Evolutionary conservation across 2,888 invertebrate genomes (phyloP), one percentile per base, ranked within the genome.

Genomic region (Drosophila birchii): DNA sequence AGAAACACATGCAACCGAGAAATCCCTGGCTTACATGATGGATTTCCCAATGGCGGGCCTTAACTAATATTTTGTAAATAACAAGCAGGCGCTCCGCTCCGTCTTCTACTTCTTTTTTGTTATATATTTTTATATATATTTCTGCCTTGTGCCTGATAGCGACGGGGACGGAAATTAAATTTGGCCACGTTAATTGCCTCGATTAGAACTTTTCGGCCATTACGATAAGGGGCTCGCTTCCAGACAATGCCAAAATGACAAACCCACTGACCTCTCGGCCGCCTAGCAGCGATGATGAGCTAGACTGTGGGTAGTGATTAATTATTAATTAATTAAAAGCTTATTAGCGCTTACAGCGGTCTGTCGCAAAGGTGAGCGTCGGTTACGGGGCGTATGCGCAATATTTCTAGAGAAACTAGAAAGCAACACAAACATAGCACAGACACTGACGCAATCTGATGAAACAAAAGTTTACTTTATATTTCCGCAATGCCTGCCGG

Each of bases 271-370:
- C 66, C 72, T 72, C 43, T 71, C 45, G 18, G 44, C 34, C 44
- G 18, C 47, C 23, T 34, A 20, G 29, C 38, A 54, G 16, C 41
- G 34, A n/a, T 64, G 73, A 72, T 64, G 64, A 58, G 53, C 57
- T 57, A 41, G 49, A 18, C 57, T 39, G 32, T 70, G 57, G 29
- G 43, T 54, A 54, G 75, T 83, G 86, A 84, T 81, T 86, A 86
- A 86, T 88, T 86, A 78, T 79, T 81, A 88, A 88, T 86, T 86
- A 86, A 86, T 86, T 84, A 88, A 79, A 64, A 77, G 86, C 88
- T 86, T 86, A 77, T 62, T 59, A 61, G 44, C 62, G 79, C 80
- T 86, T 86, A 79, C 64, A 26, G 67, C 11, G 47, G 38, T 23
- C 9, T 47, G 53, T 43, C 51, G 45, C 11, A 9, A 9, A 47